Conservation (phyloP, 2,113 vertebrate genomes). For the Xiphias gladius region DNA sequence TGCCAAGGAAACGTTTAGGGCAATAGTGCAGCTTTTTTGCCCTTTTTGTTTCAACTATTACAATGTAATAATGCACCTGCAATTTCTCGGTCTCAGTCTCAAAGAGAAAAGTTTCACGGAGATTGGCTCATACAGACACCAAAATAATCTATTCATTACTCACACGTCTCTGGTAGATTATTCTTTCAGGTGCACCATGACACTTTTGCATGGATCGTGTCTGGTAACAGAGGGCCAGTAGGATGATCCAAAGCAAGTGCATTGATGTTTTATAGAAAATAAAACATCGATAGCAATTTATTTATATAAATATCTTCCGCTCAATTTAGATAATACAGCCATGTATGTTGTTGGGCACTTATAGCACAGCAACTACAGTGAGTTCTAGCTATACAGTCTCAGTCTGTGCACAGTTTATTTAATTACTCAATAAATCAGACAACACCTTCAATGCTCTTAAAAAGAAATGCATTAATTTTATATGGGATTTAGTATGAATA, state of each 20-base stretch:
- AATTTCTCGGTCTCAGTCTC: background rate
- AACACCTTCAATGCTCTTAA: background rate
- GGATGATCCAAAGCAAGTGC: background rate
- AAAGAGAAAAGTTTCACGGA: background rate
- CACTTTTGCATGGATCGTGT: background rate
- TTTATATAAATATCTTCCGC: background rate
- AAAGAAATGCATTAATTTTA: no score
- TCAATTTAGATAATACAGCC: background rate
- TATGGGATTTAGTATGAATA: no score
- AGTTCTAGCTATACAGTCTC: background rate
- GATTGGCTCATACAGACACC: background rate
- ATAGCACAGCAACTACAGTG: background rate
- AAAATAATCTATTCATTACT: conserved; percentile 1
- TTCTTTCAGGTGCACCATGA: background rate
- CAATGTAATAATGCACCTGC: background rate
- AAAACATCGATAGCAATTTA: no score
- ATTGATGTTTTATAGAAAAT: background rate
- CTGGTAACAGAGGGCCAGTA: background rate
- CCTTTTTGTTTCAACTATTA: conserved; percentile 18
- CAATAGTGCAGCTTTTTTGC: conserved; percentile 33
- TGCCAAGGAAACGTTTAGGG: conserved; percentile 40
- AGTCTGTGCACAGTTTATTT: background rate
- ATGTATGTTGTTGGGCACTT: background rate
- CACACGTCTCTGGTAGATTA: background rate
- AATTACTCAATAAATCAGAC: background rate